Evolutionary conservation across 2,888 invertebrate species (phyloP).

Genomic region (Stenchaetothrips biformis): DNA sequence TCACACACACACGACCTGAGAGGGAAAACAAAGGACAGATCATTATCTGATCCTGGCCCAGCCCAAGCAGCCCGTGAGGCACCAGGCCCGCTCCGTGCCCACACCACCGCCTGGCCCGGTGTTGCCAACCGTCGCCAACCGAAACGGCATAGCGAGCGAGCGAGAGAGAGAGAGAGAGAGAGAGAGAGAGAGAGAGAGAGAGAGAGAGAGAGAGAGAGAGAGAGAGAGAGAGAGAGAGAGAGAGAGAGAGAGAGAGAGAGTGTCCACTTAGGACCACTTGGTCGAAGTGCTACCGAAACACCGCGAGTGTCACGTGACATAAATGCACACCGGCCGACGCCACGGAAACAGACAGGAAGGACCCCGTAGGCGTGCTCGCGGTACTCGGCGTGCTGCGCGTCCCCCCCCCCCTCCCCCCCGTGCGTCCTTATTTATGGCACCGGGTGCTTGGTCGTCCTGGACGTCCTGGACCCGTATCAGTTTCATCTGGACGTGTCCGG

Average conservation of each 20-base stretch:
- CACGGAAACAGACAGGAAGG: too few relatives aligned
- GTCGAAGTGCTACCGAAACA: too few relatives aligned
- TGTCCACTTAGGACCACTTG: too few relatives aligned
- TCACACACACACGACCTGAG: neutral
- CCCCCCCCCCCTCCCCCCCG: too few relatives aligned
- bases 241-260: too few relatives aligned
- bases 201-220: too few relatives aligned
- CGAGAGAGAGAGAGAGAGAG: neutral
- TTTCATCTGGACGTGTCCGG: slow-evolving; percentile 25
- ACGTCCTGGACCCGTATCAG: slow-evolving; percentile 29
- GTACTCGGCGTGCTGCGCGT: too few relatives aligned
- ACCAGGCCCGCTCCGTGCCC: neutral
- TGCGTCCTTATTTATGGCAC: slow-evolving; percentile 19
- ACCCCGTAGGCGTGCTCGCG: too few relatives aligned
- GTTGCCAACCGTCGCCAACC: neutral
- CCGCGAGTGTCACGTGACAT: too few relatives aligned
- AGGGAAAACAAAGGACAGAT: neutral
- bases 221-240: too few relatives aligned
- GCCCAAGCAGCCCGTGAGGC: neutral
- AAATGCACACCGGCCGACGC: too few relatives aligned
- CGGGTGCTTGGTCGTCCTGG: slow-evolving; percentile 7
- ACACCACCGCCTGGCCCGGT: neutral
- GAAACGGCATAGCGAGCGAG: neutral
- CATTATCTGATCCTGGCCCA: neutral
- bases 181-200: neutral